A percentile compares a stretch with the other conserved stretches of the same genome.
Conservation (phyloP, 2,113 vertebrate genomes). For the Butorides virescens region DNA sequence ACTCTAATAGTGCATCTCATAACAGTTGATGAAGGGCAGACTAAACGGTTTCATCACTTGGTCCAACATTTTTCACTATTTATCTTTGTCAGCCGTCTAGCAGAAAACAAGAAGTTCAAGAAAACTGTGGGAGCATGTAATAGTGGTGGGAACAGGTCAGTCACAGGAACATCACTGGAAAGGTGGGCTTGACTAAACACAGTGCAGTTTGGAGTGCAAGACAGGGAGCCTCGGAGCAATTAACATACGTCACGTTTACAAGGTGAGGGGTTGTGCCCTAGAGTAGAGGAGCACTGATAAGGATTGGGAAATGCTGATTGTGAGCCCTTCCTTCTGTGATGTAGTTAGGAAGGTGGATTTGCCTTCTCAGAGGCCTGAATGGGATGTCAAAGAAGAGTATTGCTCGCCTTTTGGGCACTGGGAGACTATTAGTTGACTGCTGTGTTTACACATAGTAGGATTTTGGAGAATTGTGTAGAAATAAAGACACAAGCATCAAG, state of each 20-base stretch:
- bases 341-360: not conserved
- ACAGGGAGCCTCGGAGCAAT: not conserved
- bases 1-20: not conserved
- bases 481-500: not conserved
- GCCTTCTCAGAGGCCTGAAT: not conserved
- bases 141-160: not conserved
- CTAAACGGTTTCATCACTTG: not conserved
- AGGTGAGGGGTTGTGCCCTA: not conserved
- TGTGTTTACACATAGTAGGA: not conserved
- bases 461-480: not conserved
- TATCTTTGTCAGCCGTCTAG: not conserved
- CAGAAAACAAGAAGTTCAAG: not conserved
- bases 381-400: not conserved
- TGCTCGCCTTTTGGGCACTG: not conserved
- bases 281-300: not conserved
- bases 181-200: not conserved
- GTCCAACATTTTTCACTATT: not conserved
- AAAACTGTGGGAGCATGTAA: not conserved
- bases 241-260: not conserved
- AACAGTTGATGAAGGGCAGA: not conserved
- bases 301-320: not conserved
- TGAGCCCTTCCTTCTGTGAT: not conserved
- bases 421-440: not conserved
- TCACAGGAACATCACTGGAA: fast-evolving
- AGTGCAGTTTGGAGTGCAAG: not conserved